phyloP scores from a whole-genome alignment of 1,140 invertebrate genomes.

The Pectinophora gossypiella region DNA sequence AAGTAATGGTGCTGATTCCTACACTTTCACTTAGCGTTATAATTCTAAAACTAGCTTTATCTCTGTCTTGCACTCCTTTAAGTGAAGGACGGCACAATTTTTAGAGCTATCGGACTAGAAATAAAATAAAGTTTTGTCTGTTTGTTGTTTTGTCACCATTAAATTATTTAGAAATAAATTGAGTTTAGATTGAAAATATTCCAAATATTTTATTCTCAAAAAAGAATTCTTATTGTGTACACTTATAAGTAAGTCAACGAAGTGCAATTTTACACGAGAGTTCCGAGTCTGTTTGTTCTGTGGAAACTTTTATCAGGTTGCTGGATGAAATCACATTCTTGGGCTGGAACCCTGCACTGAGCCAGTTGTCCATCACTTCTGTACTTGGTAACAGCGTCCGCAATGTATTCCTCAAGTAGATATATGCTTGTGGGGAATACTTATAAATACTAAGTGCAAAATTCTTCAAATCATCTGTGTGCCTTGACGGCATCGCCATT shows the following conservation, averaged over 20 bases:
- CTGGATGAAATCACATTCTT: conserved; percentile 47
- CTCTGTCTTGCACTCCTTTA: no score
- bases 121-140: no score
- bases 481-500: conserved; percentile 58
- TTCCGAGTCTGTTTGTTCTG: conserved; percentile 56
- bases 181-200: conserved; percentile 7
- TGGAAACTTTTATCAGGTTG: conserved; percentile 50
- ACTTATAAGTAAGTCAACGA: conserved; percentile 33
- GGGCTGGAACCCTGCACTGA: conserved; percentile 48
- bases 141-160: no score
- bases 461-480: conserved; percentile 64
- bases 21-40: no score
- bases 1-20: no score
- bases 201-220: conserved; percentile 11
- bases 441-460: conserved; percentile 65
- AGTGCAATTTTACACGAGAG: conserved; percentile 58
- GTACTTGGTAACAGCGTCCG: conserved; percentile 60
- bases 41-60: no score
- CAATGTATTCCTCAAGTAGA: conserved; percentile 63
- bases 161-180: no score
- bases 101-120: no score
- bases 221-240: conserved; percentile 13
- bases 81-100: no score
- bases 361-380: conserved; percentile 55
- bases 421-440: conserved; percentile 65